These are phyloP conservation scores for Cydia amplana DNA, from an alignment of 1,140 invertebrate species.

Conservation along the genomic window DNA sequence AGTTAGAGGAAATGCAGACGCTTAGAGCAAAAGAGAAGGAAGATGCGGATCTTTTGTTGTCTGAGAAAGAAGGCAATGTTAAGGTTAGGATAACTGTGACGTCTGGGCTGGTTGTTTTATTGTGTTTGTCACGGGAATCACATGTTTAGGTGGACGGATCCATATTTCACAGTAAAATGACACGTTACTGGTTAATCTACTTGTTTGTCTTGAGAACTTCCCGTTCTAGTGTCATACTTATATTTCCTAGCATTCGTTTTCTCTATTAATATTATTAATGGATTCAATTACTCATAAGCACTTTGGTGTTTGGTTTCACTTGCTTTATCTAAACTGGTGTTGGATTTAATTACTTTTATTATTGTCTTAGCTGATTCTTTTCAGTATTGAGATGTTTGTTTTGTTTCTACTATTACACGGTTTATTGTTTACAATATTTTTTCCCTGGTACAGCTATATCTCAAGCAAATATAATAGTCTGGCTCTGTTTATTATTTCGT, in stretches of 20 bases:
- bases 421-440: not conserved
- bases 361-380: not conserved
- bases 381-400: not conserved
- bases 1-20: slow-evolving; percentile 59
- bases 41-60: slow-evolving; percentile 43
- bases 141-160: not conserved
- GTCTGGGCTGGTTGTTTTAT: slow-evolving; percentile 26
- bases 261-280: not conserved
- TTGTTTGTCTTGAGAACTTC: not conserved
- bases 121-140: slow-evolving; percentile 8
- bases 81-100: slow-evolving; percentile 60
- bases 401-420: not conserved
- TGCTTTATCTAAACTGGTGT: not conserved
- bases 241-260: not conserved
- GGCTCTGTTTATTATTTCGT: not conserved
- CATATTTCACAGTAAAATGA: not conserved
- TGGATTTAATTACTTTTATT: not conserved
- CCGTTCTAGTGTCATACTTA: not conserved
- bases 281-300: not conserved
- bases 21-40: slow-evolving; percentile 66
- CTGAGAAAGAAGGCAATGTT: slow-evolving; percentile 54
- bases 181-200: not conserved
- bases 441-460: too few species aligned
- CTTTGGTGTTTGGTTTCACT: slow-evolving; percentile 1
- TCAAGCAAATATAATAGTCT: too few species aligned